A percentile compares a stretch with the other conserved stretches of the same genome.
Evolutionary conservation across 2,113 vertebrate genomes (phyloP).

Genomic region (Myanophis thanlyinensis): DNA sequence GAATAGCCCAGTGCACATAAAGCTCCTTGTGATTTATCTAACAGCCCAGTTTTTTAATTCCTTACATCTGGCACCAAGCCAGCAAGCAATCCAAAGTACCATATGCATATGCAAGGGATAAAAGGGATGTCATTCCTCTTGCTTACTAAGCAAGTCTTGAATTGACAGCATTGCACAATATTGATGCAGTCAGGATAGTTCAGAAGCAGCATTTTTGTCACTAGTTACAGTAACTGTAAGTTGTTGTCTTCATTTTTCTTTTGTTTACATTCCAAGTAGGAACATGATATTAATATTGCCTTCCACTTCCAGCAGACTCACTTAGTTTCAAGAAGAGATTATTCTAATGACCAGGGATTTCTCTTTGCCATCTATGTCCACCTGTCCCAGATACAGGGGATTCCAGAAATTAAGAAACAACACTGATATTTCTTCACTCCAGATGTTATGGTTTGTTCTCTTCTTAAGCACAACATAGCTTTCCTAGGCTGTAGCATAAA

Average conservation of each 20-base stretch:
- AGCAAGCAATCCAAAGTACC: neutral
- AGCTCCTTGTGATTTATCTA: neutral
- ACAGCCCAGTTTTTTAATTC: neutral
- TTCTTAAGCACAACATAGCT: neutral
- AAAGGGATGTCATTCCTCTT: neutral
- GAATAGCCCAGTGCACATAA: neutral
- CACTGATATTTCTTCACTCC: neutral
- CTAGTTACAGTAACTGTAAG: neutral
- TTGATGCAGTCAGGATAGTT: neutral
- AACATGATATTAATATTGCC: neutral
- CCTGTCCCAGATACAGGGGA: neutral
- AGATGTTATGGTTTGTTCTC: neutral
- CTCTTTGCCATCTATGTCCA: neutral
- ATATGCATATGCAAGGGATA: neutral
- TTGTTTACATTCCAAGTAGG: neutral
- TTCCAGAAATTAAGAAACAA: neutral
- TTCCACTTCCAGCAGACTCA: constrained; percentile 8
- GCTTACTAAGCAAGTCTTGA: neutral
- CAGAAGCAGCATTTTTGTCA: neutral
- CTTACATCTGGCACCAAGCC: neutral
- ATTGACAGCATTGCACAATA: neutral
- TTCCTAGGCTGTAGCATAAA: neutral
- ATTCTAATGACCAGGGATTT: constrained; percentile 9
- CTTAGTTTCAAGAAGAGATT: neutral
- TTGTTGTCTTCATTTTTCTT: neutral